phyloP scores from a whole-genome alignment of 2,888 invertebrate genomes.

The Euproctis similis region DNA sequence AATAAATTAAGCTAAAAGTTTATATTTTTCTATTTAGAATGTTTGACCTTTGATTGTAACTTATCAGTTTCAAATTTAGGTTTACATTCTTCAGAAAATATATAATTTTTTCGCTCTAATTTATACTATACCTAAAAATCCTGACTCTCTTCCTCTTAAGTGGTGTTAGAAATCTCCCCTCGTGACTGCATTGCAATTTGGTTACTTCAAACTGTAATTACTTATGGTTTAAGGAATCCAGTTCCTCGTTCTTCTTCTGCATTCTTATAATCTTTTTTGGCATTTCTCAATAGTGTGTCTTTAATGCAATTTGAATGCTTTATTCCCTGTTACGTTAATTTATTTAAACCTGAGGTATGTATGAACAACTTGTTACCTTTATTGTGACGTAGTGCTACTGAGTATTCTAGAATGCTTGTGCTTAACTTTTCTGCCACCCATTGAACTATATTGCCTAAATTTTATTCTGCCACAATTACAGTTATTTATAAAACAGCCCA shows the following conservation, averaged over 20 bases:
- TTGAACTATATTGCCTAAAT: too few relatives aligned
- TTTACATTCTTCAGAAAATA: slow-evolving; percentile 37
- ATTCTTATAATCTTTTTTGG: slow-evolving; percentile 27
- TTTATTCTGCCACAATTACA: too few relatives aligned
- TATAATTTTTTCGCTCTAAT: slow-evolving; percentile 41
- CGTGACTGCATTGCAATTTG: slow-evolving; percentile 77
- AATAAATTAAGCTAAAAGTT: slow-evolving; percentile 37
- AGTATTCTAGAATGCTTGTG: not conserved
- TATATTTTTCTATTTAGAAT: slow-evolving; percentile 28
- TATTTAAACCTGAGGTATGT: slow-evolving; percentile 31
- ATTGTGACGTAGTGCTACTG: slow-evolving; percentile 8
- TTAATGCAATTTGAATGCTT: slow-evolving; percentile 29
- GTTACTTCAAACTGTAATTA: slow-evolving; percentile 75
- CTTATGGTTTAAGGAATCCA: slow-evolving; percentile 75
- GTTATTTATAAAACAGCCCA: too few relatives aligned
- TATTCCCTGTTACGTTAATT: slow-evolving; percentile 26
- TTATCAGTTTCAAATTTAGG: slow-evolving; percentile 46
- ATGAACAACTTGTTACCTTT: slow-evolving; percentile 17
- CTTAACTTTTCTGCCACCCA: not conserved
- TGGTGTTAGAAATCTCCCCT: slow-evolving; percentile 74
- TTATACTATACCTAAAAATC: too few relatives aligned
- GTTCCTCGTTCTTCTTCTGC: slow-evolving; percentile 68
- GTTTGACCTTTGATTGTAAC: slow-evolving; percentile 56
- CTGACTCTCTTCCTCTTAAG: slow-evolving; percentile 36
- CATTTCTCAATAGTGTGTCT: slow-evolving; percentile 21